phyloP scores from a whole-genome alignment of 2,113 vertebrate genomes.

The Percina caprodes region DNA sequence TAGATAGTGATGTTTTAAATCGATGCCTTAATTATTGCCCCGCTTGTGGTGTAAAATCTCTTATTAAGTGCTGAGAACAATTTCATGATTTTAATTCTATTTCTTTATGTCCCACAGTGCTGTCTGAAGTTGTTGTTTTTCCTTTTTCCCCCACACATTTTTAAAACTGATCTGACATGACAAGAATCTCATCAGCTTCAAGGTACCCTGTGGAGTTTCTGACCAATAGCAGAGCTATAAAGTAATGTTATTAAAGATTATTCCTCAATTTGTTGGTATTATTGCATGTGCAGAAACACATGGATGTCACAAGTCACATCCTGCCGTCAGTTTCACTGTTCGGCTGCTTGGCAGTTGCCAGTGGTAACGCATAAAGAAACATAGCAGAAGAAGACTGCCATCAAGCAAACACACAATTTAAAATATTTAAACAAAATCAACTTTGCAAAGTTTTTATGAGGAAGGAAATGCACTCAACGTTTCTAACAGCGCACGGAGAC shows the following conservation, averaged over 20 bases:
- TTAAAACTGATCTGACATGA: neutral
- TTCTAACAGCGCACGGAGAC: neutral
- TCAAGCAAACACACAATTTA: neutral
- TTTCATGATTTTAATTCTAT: conserved; percentile 19
- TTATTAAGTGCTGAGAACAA: conserved; percentile 5
- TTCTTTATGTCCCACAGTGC: neutral
- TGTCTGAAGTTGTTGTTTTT: neutral
- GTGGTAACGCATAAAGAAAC: neutral
- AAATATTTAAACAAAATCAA: neutral
- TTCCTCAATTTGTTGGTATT: neutral
- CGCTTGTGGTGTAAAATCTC: neutral
- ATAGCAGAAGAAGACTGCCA: neutral
- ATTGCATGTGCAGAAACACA: too few species aligned
- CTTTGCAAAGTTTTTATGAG: neutral
- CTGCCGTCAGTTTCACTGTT: neutral
- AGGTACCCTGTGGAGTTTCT: neutral
- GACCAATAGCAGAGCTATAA: neutral
- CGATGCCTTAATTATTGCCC: conserved; percentile 15
- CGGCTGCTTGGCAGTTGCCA: too few species aligned
- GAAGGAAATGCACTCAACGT: neutral
- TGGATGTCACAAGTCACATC: neutral
- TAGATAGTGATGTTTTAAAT: conserved; percentile 25
- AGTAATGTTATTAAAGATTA: neutral
- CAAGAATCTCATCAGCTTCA: neutral
- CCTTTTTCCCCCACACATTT: too few species aligned